These are phyloP conservation scores for Julus scanicus DNA, from an alignment of 2,888 invertebrate species.

Conservation along the genomic window DNA sequence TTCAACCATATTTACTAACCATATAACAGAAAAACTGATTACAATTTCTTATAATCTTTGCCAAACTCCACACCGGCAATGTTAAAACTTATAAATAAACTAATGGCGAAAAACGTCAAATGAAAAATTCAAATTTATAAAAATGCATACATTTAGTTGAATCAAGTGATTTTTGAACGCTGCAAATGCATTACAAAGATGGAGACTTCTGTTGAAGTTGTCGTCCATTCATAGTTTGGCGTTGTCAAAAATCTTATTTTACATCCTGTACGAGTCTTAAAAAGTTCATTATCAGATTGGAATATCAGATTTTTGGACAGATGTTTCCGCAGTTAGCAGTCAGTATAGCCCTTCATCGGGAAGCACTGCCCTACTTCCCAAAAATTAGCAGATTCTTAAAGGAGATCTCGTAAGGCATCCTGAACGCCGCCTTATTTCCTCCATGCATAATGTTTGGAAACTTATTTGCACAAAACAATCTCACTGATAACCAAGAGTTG, in stretches of 20 bases:
- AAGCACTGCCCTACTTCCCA: background rate
- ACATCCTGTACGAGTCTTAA: background rate
- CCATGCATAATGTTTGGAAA: too few relatives aligned
- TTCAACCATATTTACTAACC: background rate
- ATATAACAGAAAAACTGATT: background rate
- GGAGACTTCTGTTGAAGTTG: too few relatives aligned
- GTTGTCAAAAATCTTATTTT: background rate
- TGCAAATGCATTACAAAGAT: too few relatives aligned
- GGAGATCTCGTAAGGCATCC: background rate
- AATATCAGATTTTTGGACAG: background rate
- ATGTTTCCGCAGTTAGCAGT: background rate
- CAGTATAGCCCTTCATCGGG: background rate
- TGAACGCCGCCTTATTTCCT: background rate
- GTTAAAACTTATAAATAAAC: too few relatives aligned
- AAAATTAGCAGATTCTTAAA: background rate
- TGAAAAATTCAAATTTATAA: too few relatives aligned
- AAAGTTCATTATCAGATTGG: background rate
- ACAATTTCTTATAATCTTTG: background rate
- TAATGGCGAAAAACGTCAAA: too few relatives aligned
- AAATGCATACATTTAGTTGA: too few relatives aligned
- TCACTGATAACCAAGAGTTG: background rate
- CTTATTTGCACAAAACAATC: too few relatives aligned
- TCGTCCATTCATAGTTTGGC: background rate
- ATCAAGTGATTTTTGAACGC: too few relatives aligned
- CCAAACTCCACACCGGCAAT: background rate